Evolutionary conservation across 2,797 vertebrate genomes (phyloP).

Genomic region (Pipistrellus pygmaeus): DNA sequence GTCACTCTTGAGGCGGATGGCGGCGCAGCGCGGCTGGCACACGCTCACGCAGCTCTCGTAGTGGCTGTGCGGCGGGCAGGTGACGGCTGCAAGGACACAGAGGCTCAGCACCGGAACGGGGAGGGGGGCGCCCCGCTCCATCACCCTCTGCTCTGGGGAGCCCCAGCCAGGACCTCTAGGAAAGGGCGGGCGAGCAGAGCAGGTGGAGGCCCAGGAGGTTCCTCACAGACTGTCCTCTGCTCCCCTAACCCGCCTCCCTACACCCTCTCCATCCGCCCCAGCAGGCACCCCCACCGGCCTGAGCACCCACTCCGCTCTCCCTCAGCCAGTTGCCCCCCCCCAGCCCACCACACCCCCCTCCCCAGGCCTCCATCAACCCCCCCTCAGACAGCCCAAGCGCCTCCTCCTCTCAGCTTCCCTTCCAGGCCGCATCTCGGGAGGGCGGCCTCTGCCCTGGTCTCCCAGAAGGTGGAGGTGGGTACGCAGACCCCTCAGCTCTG

Average conservation of each 20-base stretch:
- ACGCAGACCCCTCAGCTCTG: background rate
- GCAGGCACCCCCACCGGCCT: background rate
- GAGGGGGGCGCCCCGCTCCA: too few species aligned
- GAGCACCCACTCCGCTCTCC: rapidly evolving
- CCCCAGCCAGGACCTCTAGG: background rate
- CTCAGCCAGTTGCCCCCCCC: background rate
- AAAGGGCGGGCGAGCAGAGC: too few species aligned
- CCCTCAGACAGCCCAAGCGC: background rate
- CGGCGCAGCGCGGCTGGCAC: slow-evolving; percentile 97
- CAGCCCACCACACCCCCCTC: background rate
- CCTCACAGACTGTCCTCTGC: background rate
- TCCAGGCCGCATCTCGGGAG: background rate
- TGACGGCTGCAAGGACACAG: slow-evolving; percentile 88
- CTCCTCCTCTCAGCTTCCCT: background rate
- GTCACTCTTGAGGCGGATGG: slow-evolving; percentile 95
- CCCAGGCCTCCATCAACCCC: background rate
- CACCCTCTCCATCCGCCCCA: too few species aligned
- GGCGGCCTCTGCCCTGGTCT: background rate
- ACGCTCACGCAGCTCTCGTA: slow-evolving; percentile 95
- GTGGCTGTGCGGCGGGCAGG: slow-evolving; percentile 96
- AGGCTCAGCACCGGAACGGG: too few species aligned
- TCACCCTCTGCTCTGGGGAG: background rate
- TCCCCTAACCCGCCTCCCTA: background rate
- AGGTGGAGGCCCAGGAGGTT: background rate
- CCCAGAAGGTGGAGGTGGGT: background rate